Base-by-base conservation (phyloP, 1,140 invertebrate species). In the Cotesia vestalis region DNA sequence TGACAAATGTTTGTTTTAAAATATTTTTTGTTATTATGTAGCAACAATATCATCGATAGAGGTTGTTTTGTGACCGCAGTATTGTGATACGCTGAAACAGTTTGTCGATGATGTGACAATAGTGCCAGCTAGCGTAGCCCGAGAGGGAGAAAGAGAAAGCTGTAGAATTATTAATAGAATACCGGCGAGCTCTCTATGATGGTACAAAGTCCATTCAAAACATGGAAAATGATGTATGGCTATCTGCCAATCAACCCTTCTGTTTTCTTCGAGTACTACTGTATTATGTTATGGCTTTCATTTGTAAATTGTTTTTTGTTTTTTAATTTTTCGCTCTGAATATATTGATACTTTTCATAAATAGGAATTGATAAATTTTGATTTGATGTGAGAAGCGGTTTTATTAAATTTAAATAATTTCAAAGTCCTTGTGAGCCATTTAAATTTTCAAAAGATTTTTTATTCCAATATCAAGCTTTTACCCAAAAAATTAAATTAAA, bases 221-320 rank as follows among this genome's bases (percentile, higher is more conserved):
- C 63, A 75, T 62, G 71, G 36, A 74, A 66, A 72, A 76, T 80
- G 78, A 80, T 76, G 75, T 76, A 77, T 78, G 78, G 72, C 67
- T 59, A 51, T 64, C 75, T 73, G 69, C 73, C 73, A 75, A 73
- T 78, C 78, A 51, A 70, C 11, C 40, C 60, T 17, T 38, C 14
- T 11, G 27, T 27, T 11, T 11, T 46, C 40, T 46, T 46, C 5
- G 11, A 11, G 6, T 11, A 6, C 40, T 11, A 46, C 6, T 46
- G 6, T 11, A 46, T 8, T 46, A 27, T 27, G 27, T 27, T 27
- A 27, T 46, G 40, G 5, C 40, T 46, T 46, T 46, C 40, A 8
- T 46, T 46, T 46, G 40, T 11, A 8, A 46, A 46, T 11, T 11
- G 1, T 46, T 46, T 9, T 46, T 46, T 11, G 6, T 46, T 46